phyloP scores from a whole-genome alignment of 1,140 invertebrate genomes.

The Drosophila virilis region DNA sequence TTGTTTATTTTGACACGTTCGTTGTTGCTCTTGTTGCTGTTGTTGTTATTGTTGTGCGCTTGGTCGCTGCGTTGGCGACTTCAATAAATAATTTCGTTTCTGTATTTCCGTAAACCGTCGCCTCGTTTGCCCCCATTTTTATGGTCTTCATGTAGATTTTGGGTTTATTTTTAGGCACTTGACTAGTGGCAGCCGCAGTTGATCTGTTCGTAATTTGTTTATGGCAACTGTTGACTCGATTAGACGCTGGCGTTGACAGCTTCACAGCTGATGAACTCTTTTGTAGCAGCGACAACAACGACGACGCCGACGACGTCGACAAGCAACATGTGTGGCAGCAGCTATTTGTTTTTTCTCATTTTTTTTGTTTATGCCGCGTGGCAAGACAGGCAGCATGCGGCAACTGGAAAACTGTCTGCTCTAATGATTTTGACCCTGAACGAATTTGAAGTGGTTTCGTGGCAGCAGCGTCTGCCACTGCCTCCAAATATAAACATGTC shows the following conservation, averaged over 20 bases:
- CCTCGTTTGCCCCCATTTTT: conserved; percentile 31
- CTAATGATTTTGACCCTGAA: conserved; percentile 74
- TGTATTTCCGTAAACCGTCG: conserved; percentile 51
- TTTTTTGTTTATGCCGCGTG: conserved; percentile 50
- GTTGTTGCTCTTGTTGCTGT: conserved; percentile 21
- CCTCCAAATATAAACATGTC: conserved; percentile 52
- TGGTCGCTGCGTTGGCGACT: conserved; percentile 49
- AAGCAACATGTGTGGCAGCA: conserved; percentile 66
- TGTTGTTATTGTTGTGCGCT: conserved; percentile 17
- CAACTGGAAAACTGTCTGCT: conserved; percentile 41
- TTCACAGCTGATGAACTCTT: conserved; percentile 63
- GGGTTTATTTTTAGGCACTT: conserved; percentile 50
- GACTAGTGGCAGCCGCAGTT: conserved; percentile 25
- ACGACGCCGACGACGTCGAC: not conserved
- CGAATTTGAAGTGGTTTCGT: conserved; percentile 69
- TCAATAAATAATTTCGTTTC: conserved; percentile 45
- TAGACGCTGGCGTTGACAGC: conserved; percentile 64
- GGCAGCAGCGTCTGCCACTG: conserved; percentile 11
- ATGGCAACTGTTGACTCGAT: conserved; percentile 69
- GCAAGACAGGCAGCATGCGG: conserved; percentile 52
- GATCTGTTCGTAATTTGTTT: conserved; percentile 67
- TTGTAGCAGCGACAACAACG: conserved; percentile 36
- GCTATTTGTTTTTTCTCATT: not conserved
- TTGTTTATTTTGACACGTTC: conserved; percentile 71
- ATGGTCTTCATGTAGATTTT: conserved; percentile 6